Conservation (phyloP, 2,113 vertebrate species). For the Lycaon pictus region DNA sequence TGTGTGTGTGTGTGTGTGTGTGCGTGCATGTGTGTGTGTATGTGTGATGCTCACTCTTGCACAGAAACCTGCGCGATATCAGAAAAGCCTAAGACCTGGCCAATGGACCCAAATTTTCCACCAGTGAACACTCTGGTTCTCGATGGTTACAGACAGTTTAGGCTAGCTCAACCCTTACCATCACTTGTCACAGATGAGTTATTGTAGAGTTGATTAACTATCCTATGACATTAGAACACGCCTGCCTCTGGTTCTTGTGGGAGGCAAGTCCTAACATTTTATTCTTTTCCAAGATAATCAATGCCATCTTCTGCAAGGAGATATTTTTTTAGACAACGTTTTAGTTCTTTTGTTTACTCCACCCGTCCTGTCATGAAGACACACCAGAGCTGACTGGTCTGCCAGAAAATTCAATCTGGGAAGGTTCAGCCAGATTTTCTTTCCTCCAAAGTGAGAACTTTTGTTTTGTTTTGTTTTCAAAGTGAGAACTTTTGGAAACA, state of each 20-base stretch:
- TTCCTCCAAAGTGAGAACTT: conserved; percentile 9
- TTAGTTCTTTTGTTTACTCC: neutral
- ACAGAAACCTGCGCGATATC: neutral
- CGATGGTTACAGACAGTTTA: neutral
- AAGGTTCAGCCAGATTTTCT: neutral
- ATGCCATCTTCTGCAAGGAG: neutral
- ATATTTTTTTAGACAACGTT: neutral
- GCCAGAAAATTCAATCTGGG: neutral
- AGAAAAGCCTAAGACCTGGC: neutral
- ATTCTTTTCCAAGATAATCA: conserved; percentile 30
- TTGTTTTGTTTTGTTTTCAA: neutral
- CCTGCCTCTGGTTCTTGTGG: neutral
- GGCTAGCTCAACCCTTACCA: neutral
- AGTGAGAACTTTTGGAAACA: neutral
- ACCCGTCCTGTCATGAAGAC: neutral
- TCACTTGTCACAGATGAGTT: neutral
- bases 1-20: no score
- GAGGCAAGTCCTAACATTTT: neutral
- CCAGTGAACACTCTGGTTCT: neutral
- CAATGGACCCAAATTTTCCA: neutral
- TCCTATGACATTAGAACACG: neutral
- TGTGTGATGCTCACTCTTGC: neutral
- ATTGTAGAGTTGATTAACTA: neutral
- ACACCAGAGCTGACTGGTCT: neutral
- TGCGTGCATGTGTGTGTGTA: neutral